Evolutionary conservation across 2,888 invertebrate species (phyloP), one percentile per base, ranked within the genome.

Genomic region (Tenthredo scrophulariae): DNA sequence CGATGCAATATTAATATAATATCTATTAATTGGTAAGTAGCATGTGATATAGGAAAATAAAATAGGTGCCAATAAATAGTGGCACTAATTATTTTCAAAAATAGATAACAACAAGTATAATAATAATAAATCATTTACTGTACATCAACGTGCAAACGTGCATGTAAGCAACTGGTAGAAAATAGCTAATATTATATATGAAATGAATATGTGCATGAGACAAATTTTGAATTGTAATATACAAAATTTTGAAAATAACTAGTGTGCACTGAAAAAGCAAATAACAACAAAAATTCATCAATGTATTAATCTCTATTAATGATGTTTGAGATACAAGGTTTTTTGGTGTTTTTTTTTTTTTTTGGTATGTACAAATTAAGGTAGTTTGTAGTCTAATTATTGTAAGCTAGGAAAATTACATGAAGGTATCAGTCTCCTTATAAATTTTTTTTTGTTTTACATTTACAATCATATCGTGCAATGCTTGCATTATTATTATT

Each of bases 11-110:
- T 62, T 58, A 37, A 80, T 37, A 29, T 62, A 62, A 1, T n/a
- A 62, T n/a, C n/a, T n/a, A n/a, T 29, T 58, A 50, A 80, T 15
- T 58, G 37, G 62, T 80, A n/a, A 77, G 54, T 77, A 77, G 54
- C 54, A 40, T 62, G 37, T 50, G 37, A 40, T 37, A 29, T 40
- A 62, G 80, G 80, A 77, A 65, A 43, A 83, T 67, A 22, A 62
- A 82, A 65, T 26, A 70, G 67, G 54, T 67, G 54, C 82, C 75
- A 54, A 79, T 46, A 85, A n/a, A 85, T 72, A 62, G 82, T 80
- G 40, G 54, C 82, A 82, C 85, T 85, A 85, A 85, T 82, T 82
- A 85, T 85, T 85, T 85, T 85, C 85, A 85, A 85, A 70, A 82
- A n/a, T 22, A 33, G 22, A 22, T 37, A 67, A 40, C 6, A 18